Evolutionary conservation across 2,888 invertebrate genomes (phyloP).

Genomic region (Macropis europaea): DNA sequence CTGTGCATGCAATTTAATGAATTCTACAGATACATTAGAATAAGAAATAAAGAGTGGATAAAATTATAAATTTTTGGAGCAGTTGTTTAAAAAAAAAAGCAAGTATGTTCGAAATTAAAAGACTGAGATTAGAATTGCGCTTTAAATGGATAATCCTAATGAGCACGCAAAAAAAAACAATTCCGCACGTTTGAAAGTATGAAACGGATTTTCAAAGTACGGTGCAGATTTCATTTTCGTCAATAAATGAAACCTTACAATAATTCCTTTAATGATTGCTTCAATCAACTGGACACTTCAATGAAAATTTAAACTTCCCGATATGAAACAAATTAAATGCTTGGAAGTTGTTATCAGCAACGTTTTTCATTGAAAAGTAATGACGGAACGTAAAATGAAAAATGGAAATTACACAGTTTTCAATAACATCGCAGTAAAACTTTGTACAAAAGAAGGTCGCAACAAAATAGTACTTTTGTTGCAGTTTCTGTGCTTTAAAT

Average conservation of each 20-base stretch:
- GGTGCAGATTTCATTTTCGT: not conserved
- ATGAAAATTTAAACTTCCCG: not conserved
- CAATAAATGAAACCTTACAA: not conserved
- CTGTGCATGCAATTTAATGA: too few species aligned
- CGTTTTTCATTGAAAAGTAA: not conserved
- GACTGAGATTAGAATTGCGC: not conserved
- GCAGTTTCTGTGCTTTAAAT: conserved; percentile 1
- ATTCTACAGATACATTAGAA: too few species aligned
- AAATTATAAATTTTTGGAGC: not conserved
- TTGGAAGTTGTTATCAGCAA: not conserved
- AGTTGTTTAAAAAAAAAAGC: too few species aligned
- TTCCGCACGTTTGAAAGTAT: conserved; percentile 15
- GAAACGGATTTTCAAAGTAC: not conserved
- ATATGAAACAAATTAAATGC: not conserved
- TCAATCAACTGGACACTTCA: not conserved
- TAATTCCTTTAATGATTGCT: conserved; percentile 6
- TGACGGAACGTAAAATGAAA: not conserved
- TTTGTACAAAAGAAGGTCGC: conserved; percentile 20
- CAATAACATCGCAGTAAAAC: conserved; percentile 4
- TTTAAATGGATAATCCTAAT: conserved; percentile 23
- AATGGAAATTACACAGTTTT: not conserved
- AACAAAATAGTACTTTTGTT: conserved; percentile 25
- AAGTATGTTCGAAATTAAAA: not conserved
- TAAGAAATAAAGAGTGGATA: not conserved
- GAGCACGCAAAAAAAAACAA: conserved; percentile 9